A percentile compares a stretch with the other conserved stretches of the same genome.
Evolutionary conservation across 2,888 invertebrate genomes (phyloP).

Genomic region (Apodemia zela): DNA sequence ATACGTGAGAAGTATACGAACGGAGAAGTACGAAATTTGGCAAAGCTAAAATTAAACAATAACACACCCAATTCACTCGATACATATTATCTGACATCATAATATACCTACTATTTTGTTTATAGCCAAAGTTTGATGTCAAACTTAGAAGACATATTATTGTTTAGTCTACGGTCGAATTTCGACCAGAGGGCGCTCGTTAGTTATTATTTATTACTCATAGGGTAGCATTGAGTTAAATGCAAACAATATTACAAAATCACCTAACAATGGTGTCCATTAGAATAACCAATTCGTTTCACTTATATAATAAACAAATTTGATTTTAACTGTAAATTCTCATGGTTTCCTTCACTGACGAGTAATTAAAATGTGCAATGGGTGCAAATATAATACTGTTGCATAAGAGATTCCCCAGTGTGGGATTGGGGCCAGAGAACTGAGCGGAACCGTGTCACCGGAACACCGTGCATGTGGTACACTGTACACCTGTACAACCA

Average conservation of each 20-base stretch:
- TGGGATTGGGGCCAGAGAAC: conserved; percentile 58
- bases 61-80: too few relatives aligned
- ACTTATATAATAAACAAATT: neutral
- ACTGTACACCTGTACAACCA: neutral
- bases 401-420: conserved; percentile 59
- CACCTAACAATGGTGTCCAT: neutral
- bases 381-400: conserved; percentile 38
- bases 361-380: conserved; percentile 37
- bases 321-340: neutral
- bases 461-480: conserved; percentile 37
- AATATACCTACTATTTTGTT: too few relatives aligned
- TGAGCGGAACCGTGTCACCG: conserved; percentile 56
- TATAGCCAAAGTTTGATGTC: too few relatives aligned
- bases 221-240: too few relatives aligned
- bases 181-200: too few relatives aligned
- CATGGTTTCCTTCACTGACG: neutral
- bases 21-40: too few relatives aligned
- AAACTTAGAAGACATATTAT: too few relatives aligned
- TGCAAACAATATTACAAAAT: neutral
- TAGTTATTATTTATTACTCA: too few relatives aligned
- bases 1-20: too few relatives aligned
- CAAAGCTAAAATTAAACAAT: too few relatives aligned
- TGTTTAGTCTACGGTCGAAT: too few relatives aligned
- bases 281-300: neutral
- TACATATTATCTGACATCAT: too few relatives aligned